Evolutionary conservation across 2,113 vertebrate species (phyloP).

Genomic region (Chlorocebus sabaeus): DNA sequence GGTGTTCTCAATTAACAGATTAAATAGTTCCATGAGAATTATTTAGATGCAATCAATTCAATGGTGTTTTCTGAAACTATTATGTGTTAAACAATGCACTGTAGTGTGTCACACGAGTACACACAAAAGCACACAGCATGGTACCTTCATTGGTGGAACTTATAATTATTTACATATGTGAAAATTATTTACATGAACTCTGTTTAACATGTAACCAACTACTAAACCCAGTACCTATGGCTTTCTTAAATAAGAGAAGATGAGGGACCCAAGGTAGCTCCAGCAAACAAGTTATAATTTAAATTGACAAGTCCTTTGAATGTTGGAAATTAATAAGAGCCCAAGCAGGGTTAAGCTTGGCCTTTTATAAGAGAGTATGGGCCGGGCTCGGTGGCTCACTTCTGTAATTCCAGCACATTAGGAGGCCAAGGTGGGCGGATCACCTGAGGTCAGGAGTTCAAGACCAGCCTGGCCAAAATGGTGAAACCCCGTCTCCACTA

Average conservation of each 20-base stretch:
- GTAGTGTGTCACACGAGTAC: neutral
- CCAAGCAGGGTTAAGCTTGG: neutral
- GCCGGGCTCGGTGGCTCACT: too few species aligned
- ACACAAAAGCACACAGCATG: neutral
- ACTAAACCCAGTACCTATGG: neutral
- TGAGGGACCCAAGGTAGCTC: neutral
- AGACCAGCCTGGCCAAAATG: neutral
- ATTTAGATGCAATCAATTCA: neutral
- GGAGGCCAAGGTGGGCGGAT: accelerated
- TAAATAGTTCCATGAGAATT: neutral
- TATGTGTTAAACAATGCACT: neutral
- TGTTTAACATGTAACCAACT: neutral
- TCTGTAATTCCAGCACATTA: neutral
- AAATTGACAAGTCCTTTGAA: neutral
- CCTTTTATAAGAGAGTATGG: neutral
- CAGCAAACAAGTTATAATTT: neutral
- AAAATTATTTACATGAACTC: neutral
- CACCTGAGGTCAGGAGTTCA: neutral
- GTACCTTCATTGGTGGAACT: neutral
- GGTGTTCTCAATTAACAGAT: neutral
- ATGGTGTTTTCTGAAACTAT: neutral
- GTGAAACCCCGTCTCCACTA: neutral
- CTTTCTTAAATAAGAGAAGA: neutral
- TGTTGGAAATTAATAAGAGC: neutral
- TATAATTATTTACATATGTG: neutral